Percentiles rank a stretch among this genome's conserved stretches.
Evolutionary conservation across 2,113 vertebrate species (phyloP).

Genomic region (Nansenia antarctica): DNA sequence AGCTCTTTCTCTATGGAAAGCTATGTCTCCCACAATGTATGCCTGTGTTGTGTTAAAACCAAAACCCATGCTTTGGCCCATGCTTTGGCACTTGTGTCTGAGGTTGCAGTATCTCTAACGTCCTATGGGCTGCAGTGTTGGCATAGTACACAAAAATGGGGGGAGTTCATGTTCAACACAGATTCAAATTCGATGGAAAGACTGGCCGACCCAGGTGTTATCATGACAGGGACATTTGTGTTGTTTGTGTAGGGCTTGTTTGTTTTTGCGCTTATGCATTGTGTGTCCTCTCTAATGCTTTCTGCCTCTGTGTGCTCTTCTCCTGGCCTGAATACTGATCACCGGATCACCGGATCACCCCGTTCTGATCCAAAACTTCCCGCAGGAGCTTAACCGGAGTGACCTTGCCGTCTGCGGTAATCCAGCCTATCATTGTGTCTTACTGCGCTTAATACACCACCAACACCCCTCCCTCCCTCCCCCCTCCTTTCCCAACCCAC

Average conservation of each 20-base stretch:
- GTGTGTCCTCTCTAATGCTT: neutral
- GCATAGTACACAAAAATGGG: neutral
- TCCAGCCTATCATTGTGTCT: slow-evolving; percentile 32
- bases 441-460: slow-evolving; percentile 32
- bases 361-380: slow-evolving; percentile 41
- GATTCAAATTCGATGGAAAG: neutral
- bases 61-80: neutral
- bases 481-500: neutral
- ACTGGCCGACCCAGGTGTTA: neutral
- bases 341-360: slow-evolving; percentile 18
- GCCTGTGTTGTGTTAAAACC: too few species aligned
- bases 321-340: slow-evolving; percentile 3
- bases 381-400: slow-evolving; percentile 27
- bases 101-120: neutral
- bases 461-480: neutral
- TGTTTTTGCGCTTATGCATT: slow-evolving; percentile 5
- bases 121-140: slow-evolving; percentile 4
- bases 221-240: neutral
- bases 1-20: neutral
- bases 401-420: slow-evolving; percentile 25
- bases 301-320: neutral
- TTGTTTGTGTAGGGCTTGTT: neutral
- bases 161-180: neutral
- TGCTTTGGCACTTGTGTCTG: too few species aligned
- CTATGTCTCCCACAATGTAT: too few species aligned